A percentile compares a stretch with the other conserved stretches of the same genome.
phyloP scores from a whole-genome alignment of 2,113 vertebrate species.

The Ceyx margarethae region DNA sequence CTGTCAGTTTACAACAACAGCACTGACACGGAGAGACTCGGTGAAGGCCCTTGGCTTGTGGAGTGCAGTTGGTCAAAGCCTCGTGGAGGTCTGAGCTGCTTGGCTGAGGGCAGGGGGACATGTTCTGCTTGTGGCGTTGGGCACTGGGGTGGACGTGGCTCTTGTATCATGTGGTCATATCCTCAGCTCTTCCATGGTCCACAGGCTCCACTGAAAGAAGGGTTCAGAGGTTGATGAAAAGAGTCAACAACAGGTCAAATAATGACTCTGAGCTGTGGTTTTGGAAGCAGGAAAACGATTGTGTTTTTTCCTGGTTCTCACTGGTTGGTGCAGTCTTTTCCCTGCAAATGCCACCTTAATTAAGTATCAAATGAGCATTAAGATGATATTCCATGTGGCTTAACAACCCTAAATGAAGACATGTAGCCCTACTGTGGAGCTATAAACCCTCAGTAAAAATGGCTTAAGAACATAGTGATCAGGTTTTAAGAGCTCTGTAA shows the following conservation, averaged over 20 bases:
- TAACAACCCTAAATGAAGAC: conserved; percentile 41
- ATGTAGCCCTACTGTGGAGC: conserved; percentile 46
- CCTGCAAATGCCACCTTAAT: neutral
- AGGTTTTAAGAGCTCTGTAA: conserved; percentile 73
- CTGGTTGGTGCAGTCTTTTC: neutral
- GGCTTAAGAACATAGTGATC: conserved; percentile 58
- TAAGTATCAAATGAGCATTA: conserved; percentile 30
- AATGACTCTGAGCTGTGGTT: neutral
- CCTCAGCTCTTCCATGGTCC: neutral
- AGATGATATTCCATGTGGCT: conserved; percentile 45
- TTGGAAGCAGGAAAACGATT: neutral
- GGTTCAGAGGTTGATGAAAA: neutral
- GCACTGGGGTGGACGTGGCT: rapidly evolving
- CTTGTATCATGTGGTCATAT: rapidly evolving
- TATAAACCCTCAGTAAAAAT: conserved; percentile 59
- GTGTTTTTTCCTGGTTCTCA: neutral
- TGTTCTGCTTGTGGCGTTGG: rapidly evolving
- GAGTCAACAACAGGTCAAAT: neutral
- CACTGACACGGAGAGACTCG: rapidly evolving
- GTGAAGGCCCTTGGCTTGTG: neutral
- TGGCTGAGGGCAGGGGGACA: neutral
- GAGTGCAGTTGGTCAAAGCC: neutral
- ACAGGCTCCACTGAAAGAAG: rapidly evolving
- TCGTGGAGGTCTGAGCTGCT: neutral
- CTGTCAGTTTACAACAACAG: neutral